phyloP scores from a whole-genome alignment of 2,113 vertebrate genomes.

The Plotosus lineatus region DNA sequence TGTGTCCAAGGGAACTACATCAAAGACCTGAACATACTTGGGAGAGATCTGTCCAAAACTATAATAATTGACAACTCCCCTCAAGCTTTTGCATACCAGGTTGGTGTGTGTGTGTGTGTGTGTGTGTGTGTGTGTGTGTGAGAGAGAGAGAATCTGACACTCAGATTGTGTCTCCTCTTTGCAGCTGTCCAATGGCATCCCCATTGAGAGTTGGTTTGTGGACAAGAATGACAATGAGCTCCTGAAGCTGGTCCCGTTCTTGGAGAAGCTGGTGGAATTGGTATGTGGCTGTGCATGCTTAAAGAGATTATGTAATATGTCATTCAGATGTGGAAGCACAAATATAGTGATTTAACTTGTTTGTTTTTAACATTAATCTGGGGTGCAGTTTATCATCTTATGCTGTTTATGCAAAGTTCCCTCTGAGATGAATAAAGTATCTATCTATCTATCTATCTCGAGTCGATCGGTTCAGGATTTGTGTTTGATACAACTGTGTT shows the following conservation, averaged over 20 bases:
- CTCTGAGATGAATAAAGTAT: background rate
- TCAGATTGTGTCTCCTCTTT: slow-evolving; percentile 18
- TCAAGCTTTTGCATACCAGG: slow-evolving; percentile 99
- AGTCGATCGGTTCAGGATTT: background rate
- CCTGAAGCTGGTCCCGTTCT: slow-evolving; percentile 96
- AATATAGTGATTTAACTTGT: background rate
- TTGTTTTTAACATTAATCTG: background rate
- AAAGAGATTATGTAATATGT: background rate
- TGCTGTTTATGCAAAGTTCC: too few relatives aligned
- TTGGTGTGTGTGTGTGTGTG: slow-evolving; percentile 54
- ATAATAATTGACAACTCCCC: slow-evolving; percentile 99
- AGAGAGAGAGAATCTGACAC: slow-evolving; percentile 24
- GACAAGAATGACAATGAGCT: slow-evolving; percentile 99
- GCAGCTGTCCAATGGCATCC: slow-evolving; percentile 98
- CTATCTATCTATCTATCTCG: too few relatives aligned
- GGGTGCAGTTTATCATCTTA: background rate
- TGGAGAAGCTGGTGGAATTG: slow-evolving; percentile 99
- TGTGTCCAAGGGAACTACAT: slow-evolving; percentile 99
- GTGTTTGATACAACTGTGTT: slow-evolving; percentile 4
- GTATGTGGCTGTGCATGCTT: slow-evolving; percentile 65
- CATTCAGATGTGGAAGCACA: background rate
- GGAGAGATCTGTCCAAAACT: slow-evolving; percentile 98
- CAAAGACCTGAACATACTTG: slow-evolving; percentile 97
- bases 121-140: background rate
- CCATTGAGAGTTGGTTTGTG: slow-evolving; percentile 99